phyloP scores from a whole-genome alignment of 2,797 vertebrate genomes.

The Carcharodon carcharias region DNA sequence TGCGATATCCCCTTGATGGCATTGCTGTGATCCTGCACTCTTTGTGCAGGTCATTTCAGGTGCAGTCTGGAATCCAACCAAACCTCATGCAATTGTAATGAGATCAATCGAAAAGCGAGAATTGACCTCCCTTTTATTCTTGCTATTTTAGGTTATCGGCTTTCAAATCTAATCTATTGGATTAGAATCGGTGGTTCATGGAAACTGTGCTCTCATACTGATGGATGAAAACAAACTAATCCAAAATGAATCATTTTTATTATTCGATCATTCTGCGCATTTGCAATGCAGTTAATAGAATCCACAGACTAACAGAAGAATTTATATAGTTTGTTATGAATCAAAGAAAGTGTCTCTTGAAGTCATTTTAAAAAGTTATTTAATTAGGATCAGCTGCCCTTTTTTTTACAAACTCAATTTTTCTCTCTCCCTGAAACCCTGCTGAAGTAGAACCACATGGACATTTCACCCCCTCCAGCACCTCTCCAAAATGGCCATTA shows the following conservation, averaged over 20 bases:
- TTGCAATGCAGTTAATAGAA: neutral
- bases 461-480: neutral
- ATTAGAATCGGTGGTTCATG: constrained; percentile 14
- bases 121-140: neutral
- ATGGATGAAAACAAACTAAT: neutral
- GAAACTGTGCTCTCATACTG: neutral
- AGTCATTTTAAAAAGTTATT: neutral
- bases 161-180: neutral
- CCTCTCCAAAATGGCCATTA: neutral
- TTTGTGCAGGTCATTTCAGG: neutral
- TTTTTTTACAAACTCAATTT: neutral
- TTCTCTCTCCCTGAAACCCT: neutral
- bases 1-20: neutral
- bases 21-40: neutral
- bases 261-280: neutral
- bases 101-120: constrained; percentile 8
- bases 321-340: neutral
- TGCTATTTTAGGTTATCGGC: neutral
- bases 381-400: neutral
- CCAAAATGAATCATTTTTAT: neutral
- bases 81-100: constrained; percentile 10
- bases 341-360: neutral
- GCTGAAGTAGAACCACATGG: neutral
- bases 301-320: neutral
- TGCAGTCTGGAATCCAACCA: neutral